Conservation (phyloP, 2,113 vertebrate species). For the Melanotaenia duboulayi region DNA sequence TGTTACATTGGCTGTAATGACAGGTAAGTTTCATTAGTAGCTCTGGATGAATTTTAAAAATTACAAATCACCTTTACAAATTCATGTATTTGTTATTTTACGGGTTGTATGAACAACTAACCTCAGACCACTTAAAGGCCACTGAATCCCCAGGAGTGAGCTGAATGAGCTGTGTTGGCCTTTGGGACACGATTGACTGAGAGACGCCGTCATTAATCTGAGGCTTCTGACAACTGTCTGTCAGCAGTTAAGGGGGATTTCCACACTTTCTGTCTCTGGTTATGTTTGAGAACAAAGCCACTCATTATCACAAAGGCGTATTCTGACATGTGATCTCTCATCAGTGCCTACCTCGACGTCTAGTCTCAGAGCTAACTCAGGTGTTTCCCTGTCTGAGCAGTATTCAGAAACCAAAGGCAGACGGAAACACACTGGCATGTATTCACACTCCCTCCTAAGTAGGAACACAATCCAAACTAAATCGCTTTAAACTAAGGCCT, state of each 20-base stretch:
- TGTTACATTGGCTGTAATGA: slow-evolving; percentile 1
- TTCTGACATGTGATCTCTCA: slow-evolving; percentile 59
- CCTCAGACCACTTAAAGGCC: slow-evolving; percentile 14
- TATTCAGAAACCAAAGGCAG: slow-evolving; percentile 29
- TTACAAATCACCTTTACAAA: neutral
- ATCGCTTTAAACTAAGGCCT: slow-evolving; percentile 16
- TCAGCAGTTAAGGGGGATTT: slow-evolving; percentile 63
- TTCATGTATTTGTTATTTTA: neutral
- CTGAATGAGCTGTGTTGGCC: slow-evolving; percentile 17
- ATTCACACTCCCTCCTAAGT: slow-evolving; percentile 9
- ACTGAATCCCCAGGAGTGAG: slow-evolving; percentile 20
- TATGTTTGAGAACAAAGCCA: slow-evolving; percentile 50
- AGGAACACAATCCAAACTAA: slow-evolving; percentile 10
- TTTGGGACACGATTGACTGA: slow-evolving; percentile 46
- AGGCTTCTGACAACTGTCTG: slow-evolving; percentile 68
- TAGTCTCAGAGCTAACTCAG: neutral
- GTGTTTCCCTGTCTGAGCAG: slow-evolving; percentile 21
- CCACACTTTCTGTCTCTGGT: slow-evolving; percentile 53
- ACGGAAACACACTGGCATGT: neutral
- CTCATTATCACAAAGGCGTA: slow-evolving; percentile 56
- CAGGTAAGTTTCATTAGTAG: neutral
- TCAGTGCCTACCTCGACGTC: slow-evolving; percentile 25
- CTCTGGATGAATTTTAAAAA: neutral
- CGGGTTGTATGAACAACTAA: slow-evolving; percentile 14
- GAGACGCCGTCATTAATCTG: slow-evolving; percentile 69